Evolutionary conservation across 2,797 vertebrate genomes (phyloP), one percentile per base, ranked within the genome.

Genomic region (Staurois parvus): DNA sequence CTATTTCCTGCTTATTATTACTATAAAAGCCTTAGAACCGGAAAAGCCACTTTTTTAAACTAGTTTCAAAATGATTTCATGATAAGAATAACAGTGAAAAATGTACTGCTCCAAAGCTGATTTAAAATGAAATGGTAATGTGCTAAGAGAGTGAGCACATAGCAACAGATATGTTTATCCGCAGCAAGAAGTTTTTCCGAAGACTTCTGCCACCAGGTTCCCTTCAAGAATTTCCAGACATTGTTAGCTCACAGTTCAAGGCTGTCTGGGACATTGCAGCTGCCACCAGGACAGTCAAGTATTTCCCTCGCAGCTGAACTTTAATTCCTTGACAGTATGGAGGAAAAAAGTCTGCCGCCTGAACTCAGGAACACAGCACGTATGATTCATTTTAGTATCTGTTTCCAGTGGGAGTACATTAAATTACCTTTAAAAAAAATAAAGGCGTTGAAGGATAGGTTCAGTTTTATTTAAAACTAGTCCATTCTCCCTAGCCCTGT

Each of bases 221-320:
- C 13, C 32, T 66, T 67, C 26, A 10, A 7, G 29, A 59, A 28
- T 68, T 40, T 64, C 69, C 69, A 81, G 79, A 81, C 79, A 48
- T 40, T 40, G 68, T 26, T 56, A 64, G 70, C 62, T 72, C 70
- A 81, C 69, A 72, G 69, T 69, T 73, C 79, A 81, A 28, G 79
- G 48, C 30, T 64, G 69, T 24, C 70, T 64, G 69, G 52, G 69
- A 72, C 29, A n/a, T 12, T 40, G n/a, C 79, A 64, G 69, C 79
- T 81, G 79, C 48, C 48, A 80, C 78, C 78, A 70, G 30, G 29
- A 17, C 64, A 45, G 24, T 80, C 67, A 80, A 45, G 52, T 24
- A 70, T 72, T 72, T 70, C 67, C 48, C 21, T 17, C 19, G n/a
- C 21, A 59, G 52, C 52, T 59, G 4, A 59, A 59, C 52, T n/a